Percentiles rank a stretch among this genome's conserved stretches.
These are phyloP conservation scores for Benthosema pterotum DNA, from an alignment of 2,797 vertebrate species.

Conservation along the genomic window DNA sequence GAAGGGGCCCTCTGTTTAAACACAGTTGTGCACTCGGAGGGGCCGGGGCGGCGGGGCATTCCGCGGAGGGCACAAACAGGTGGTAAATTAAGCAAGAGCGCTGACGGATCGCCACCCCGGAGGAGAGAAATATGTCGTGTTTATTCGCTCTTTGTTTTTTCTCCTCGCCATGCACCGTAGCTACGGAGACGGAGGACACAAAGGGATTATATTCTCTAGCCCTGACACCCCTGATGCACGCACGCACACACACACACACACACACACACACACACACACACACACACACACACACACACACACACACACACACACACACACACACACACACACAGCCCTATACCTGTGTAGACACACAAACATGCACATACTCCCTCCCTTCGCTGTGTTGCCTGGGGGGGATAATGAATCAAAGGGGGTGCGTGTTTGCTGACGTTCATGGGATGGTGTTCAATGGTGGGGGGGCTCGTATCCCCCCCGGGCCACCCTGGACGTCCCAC, in stretches of 20 bases:
- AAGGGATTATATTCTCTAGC: conserved; percentile 72
- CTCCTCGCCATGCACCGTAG: conserved; percentile 65
- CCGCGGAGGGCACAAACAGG: conserved; percentile 74
- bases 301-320: conserved; percentile 54
- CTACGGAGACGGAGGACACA: conserved; percentile 71
- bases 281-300: conserved; percentile 58
- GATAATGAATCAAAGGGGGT: conserved; percentile 83
- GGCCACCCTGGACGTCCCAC: conserved; percentile 42
- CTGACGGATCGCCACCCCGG: conserved; percentile 74
- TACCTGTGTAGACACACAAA: conserved; percentile 52
- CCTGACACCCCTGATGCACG: conserved; percentile 56
- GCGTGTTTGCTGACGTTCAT: conserved; percentile 72
- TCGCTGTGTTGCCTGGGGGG: conserved; percentile 44
- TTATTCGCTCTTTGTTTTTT: conserved; percentile 75
- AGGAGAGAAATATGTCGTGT: conserved; percentile 77
- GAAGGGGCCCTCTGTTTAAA: conserved; percentile 81
- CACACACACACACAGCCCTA: background rate
- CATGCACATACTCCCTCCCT: conserved; percentile 24
- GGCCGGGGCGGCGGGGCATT: conserved; percentile 67
- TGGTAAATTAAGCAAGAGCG: conserved; percentile 77
- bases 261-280: conserved; percentile 51
- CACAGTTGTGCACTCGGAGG: conserved; percentile 69
- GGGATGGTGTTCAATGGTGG: conserved; percentile 65
- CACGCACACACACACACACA: background rate
- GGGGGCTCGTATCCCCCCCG: conserved; percentile 22